These are phyloP conservation scores for Chrysolina oricalcia DNA, from an alignment of 2,888 invertebrate species.

Conservation along the genomic window DNA sequence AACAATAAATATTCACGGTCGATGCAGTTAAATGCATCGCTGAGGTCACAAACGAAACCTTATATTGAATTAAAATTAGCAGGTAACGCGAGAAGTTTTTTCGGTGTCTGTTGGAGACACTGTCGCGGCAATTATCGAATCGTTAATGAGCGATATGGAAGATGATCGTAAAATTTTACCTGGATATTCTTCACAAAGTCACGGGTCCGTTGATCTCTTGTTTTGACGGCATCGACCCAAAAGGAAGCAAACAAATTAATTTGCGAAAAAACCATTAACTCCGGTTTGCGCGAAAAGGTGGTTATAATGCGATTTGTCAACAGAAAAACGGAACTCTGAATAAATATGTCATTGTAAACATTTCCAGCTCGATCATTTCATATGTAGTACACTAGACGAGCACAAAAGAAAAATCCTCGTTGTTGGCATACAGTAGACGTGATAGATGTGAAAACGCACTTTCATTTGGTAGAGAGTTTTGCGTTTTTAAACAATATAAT, in stretches of 20 bases:
- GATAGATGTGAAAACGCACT: constrained; percentile 22
- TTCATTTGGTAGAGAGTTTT: constrained; percentile 14
- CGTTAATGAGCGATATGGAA: constrained; percentile 14
- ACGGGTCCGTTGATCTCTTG: constrained; percentile 38
- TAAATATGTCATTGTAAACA: constrained; percentile 6
- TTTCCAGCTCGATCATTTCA: not conserved
- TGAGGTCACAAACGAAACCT: not conserved
- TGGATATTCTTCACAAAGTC: constrained; percentile 37
- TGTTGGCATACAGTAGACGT: not conserved
- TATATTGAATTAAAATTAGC: not conserved
- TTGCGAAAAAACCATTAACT: constrained; percentile 27
- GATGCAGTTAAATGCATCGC: no score
- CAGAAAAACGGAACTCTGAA: constrained; percentile 12
- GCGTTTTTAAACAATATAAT: constrained; percentile 6
- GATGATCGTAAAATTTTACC: constrained; percentile 23
- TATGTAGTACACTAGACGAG: not conserved
- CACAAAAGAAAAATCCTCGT: not conserved
- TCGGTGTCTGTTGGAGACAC: not conserved
- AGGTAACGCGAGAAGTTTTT: not conserved
- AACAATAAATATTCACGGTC: no score
- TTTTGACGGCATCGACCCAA: constrained; percentile 44
- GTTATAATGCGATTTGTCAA: constrained; percentile 14
- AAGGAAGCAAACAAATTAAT: constrained; percentile 34
- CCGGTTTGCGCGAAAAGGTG: constrained; percentile 9
- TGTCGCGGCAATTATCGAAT: not conserved